A percentile compares a stretch with the other conserved stretches of the same genome.
phyloP scores from a whole-genome alignment of 2,797 vertebrate species.

The Microctenopoma stevenorrisi region DNA sequence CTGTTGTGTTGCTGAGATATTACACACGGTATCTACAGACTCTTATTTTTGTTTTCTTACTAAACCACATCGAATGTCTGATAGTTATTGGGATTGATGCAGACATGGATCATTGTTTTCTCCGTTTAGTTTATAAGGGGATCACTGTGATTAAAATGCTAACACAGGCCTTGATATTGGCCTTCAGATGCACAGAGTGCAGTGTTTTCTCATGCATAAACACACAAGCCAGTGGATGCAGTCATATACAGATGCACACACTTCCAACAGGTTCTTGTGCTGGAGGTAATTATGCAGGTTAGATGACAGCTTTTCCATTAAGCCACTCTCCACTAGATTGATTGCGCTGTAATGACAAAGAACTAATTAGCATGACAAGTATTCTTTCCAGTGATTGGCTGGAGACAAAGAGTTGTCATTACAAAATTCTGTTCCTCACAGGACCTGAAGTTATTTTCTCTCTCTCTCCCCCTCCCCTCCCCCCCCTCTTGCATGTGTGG shows the following conservation, averaged over 20 bases:
- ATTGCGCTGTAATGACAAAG: conserved; percentile 61
- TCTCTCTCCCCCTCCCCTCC: not conserved
- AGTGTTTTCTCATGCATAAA: not conserved
- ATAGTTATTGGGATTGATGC: conserved; percentile 3
- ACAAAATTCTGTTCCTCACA: conserved; percentile 45
- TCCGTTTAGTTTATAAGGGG: conserved; percentile 15
- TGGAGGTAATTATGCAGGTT: conserved; percentile 56
- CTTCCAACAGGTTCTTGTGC: conserved; percentile 15
- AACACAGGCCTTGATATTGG: conserved; percentile 17
- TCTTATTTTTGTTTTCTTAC: conserved; percentile 1
- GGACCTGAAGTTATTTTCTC: not conserved
- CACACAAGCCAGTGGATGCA: not conserved
- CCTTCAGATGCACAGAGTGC: not conserved
- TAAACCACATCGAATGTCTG: conserved; percentile 10
- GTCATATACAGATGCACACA: conserved; percentile 12
- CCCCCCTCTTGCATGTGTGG: not conserved
- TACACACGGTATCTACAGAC: not conserved
- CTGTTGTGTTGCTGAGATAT: conserved; percentile 3
- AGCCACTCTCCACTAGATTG: conserved; percentile 53
- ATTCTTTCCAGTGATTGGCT: conserved; percentile 57
- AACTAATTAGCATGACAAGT: conserved; percentile 67
- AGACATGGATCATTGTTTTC: conserved; percentile 5
- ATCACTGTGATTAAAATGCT: conserved; percentile 6
- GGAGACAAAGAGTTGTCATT: conserved; percentile 43
- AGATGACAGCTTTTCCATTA: conserved; percentile 65